Evolutionary conservation across 2,888 invertebrate genomes (phyloP).

Genomic region (Sceliomorpha sp.): DNA sequence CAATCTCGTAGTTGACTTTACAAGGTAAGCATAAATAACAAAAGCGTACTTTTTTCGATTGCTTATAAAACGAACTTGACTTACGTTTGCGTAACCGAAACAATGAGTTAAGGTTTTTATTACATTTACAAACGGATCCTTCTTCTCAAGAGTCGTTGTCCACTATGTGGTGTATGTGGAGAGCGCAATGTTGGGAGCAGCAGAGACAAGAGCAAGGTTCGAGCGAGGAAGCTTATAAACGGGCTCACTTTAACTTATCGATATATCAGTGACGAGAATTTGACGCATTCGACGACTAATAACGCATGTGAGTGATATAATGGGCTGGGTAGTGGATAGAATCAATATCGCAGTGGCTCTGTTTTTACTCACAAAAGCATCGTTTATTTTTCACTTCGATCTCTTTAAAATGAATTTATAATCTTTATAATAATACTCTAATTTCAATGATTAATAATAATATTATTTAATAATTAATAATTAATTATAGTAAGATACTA

Average conservation of each 20-base stretch:
- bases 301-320: constrained; percentile 42
- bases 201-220: constrained; percentile 66
- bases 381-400: constrained; percentile 77
- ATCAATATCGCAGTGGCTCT: constrained; percentile 59
- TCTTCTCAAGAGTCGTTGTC: constrained; percentile 43
- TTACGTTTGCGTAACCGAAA: constrained; percentile 54
- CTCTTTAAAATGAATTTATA: constrained; percentile 79
- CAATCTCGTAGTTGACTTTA: background rate
- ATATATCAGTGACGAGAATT: constrained; percentile 35
- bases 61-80: constrained; percentile 44
- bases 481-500: constrained; percentile 73
- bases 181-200: constrained; percentile 46
- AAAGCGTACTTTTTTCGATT: constrained; percentile 1
- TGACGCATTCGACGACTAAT: constrained; percentile 48
- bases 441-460: constrained; percentile 66
- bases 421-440: constrained; percentile 78
- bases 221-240: constrained; percentile 61
- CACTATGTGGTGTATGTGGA: constrained; percentile 35
- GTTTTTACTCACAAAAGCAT: constrained; percentile 80
- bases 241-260: constrained; percentile 18
- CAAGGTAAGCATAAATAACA: background rate
- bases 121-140: constrained; percentile 50
- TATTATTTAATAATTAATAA: constrained; percentile 62
- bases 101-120: constrained; percentile 54
- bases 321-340: constrained; percentile 57